Percentiles rank a stretch among this genome's conserved stretches.
phyloP scores from a whole-genome alignment of 2,797 vertebrate species.

The Gymnothorax javanicus region DNA sequence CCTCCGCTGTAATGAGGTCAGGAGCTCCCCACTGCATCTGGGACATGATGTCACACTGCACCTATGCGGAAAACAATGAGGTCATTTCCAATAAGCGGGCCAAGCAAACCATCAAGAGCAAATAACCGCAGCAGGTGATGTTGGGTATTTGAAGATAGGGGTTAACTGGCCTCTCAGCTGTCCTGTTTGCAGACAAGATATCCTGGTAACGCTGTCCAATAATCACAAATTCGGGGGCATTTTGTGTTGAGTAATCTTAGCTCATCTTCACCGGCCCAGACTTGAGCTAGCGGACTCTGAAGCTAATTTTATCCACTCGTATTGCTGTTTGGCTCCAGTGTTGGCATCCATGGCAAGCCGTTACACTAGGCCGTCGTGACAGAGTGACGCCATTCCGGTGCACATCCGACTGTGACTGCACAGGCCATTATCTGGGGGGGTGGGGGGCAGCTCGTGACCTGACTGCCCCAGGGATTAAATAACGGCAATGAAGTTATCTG shows the following conservation, averaged over 20 bases:
- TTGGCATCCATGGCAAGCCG: background rate
- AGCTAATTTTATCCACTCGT: background rate
- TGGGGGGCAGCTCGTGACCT: slow-evolving; percentile 48
- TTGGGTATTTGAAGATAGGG: slow-evolving; percentile 58
- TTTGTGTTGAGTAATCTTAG: background rate
- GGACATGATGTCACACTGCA: slow-evolving; percentile 52
- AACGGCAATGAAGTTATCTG: slow-evolving; percentile 32
- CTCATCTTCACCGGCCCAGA: background rate
- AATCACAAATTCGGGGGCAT: background rate
- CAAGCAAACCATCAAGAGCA: slow-evolving; percentile 56
- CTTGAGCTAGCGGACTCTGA: background rate
- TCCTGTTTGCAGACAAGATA: background rate
- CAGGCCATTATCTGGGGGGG: slow-evolving; percentile 39
- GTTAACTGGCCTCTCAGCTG: slow-evolving; percentile 39
- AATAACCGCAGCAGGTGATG: slow-evolving; percentile 65
- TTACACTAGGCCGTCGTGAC: background rate
- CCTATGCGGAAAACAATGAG: slow-evolving; percentile 48
- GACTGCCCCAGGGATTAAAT: slow-evolving; percentile 17
- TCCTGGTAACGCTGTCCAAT: background rate
- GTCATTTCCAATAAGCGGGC: slow-evolving; percentile 46
- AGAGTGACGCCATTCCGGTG: background rate
- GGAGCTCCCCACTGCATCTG: slow-evolving; percentile 47
- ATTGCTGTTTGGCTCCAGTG: background rate
- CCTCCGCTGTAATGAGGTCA: slow-evolving; percentile 8
- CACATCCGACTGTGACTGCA: background rate